Evolutionary conservation across 2,797 vertebrate genomes (phyloP).

Genomic region (Scolopax rusticola): DNA sequence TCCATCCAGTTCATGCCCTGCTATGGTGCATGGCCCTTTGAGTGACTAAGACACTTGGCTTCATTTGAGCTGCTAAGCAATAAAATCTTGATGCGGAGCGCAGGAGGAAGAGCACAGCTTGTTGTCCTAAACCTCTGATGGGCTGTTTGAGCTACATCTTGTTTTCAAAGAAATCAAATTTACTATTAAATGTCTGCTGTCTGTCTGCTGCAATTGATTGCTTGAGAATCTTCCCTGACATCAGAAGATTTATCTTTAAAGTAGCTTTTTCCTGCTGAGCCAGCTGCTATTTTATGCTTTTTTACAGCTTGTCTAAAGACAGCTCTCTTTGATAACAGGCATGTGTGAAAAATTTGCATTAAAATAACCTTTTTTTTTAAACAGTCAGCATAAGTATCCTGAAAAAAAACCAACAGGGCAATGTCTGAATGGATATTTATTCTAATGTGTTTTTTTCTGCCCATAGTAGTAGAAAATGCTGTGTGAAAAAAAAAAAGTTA

Average conservation of each 20-base stretch:
- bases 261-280: constrained; percentile 50
- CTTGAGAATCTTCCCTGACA: constrained; percentile 7
- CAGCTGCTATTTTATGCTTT: constrained; percentile 54
- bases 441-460: constrained; percentile 53
- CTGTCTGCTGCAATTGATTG: constrained; percentile 29
- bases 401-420: not conserved
- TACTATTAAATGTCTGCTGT: constrained; percentile 29
- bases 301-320: constrained; percentile 44
- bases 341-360: constrained; percentile 60
- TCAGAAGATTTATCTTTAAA: constrained; percentile 58
- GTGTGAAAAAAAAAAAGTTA: constrained; percentile 61
- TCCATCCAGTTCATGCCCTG: fast-evolving
- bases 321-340: constrained; percentile 49
- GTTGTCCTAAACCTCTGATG: not conserved
- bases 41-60: not conserved
- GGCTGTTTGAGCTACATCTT: not conserved
- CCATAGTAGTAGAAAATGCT: constrained; percentile 34
- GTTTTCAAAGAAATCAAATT: constrained; percentile 38
- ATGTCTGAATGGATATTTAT: constrained; percentile 50
- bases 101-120: not conserved
- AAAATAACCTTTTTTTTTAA: constrained; percentile 16
- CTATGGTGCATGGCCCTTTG: not conserved
- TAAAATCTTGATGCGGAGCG: not conserved
- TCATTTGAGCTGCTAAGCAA: not conserved
- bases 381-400: constrained; percentile 10